Conservation (phyloP, 2,113 vertebrate genomes). For the Zosterops hypoxanthus region DNA sequence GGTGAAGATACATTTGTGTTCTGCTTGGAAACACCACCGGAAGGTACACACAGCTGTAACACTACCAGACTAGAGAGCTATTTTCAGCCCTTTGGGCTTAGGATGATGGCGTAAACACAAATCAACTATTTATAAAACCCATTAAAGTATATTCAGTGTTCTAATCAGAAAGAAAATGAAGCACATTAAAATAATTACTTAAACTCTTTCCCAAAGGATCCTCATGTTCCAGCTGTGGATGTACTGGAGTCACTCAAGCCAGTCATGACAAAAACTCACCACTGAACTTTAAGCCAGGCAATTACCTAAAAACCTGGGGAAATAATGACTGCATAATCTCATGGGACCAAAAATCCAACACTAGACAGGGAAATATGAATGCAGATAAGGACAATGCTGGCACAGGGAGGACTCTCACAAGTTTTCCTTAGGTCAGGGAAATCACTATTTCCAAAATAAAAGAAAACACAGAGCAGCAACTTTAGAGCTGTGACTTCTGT, state of each 20-base stretch:
- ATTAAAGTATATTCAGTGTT: conserved; percentile 40
- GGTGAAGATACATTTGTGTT: conserved; percentile 25
- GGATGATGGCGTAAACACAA: conserved; percentile 39
- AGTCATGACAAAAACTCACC: neutral
- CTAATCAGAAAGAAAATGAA: conserved; percentile 58
- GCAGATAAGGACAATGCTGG: neutral
- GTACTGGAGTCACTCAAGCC: conserved; percentile 9
- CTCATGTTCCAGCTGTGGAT: conserved; percentile 13
- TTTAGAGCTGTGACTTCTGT: neutral
- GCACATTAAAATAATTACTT: conserved; percentile 59
- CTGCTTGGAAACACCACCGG: neutral
- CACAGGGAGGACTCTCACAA: neutral
- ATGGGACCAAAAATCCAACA: neutral
- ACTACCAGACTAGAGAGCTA: neutral
- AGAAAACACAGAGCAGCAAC: neutral
- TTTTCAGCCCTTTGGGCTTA: conserved; percentile 13
- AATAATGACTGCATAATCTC: neutral
- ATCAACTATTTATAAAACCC: conserved; percentile 56
- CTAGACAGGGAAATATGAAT: neutral
- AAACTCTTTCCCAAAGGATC: conserved; percentile 41
- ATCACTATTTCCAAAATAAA: neutral
- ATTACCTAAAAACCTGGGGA: neutral
- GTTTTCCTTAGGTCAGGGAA: neutral
- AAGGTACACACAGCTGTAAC: neutral
- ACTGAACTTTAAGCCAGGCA: neutral